These are phyloP conservation scores for Pollenia angustigena DNA, from an alignment of 2,888 invertebrate species.

Conservation along the genomic window DNA sequence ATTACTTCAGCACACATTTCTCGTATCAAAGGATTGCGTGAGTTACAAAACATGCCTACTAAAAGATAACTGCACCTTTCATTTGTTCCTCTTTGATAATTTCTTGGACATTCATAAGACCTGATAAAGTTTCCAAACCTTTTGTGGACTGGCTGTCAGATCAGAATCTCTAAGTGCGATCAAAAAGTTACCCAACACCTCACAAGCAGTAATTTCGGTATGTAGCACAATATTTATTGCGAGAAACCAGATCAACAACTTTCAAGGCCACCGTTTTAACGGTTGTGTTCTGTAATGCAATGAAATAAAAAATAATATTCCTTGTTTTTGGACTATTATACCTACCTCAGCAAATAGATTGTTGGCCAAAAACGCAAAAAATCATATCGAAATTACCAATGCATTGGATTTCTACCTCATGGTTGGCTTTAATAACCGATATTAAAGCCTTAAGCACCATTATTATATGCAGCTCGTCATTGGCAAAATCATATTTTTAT, in stretches of 20 bases:
- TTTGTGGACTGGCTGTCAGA: constrained; percentile 86
- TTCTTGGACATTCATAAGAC: constrained; percentile 95
- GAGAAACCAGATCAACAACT: constrained; percentile 91
- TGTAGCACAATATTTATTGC: constrained; percentile 97
- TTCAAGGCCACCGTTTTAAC: constrained; percentile 86
- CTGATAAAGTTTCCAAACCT: constrained; percentile 92
- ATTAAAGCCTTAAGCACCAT: constrained; percentile 95
- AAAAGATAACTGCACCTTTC: constrained; percentile 97
- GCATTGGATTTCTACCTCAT: constrained; percentile 96
- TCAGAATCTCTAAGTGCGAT: constrained; percentile 87
- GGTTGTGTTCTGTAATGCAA: constrained; percentile 78
- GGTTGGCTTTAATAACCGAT: constrained; percentile 95
- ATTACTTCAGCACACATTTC: constrained; percentile 96
- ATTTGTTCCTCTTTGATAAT: constrained; percentile 96
- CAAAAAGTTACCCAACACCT: constrained; percentile 92
- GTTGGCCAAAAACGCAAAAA: constrained; percentile 90
- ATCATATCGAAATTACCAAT: constrained; percentile 97
- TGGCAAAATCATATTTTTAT: constrained; percentile 81
- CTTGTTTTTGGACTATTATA: not conserved
- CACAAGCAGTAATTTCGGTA: constrained; percentile 96
- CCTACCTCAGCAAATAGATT: constrained; percentile 84
- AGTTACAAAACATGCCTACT: constrained; percentile 96
- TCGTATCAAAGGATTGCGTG: constrained; percentile 90
- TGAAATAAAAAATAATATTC: not conserved
- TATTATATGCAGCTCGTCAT: constrained; percentile 88